Percentiles rank a stretch among this genome's conserved stretches.
phyloP scores from a whole-genome alignment of 2,113 vertebrate genomes.

The Poicephalus meyeri region DNA sequence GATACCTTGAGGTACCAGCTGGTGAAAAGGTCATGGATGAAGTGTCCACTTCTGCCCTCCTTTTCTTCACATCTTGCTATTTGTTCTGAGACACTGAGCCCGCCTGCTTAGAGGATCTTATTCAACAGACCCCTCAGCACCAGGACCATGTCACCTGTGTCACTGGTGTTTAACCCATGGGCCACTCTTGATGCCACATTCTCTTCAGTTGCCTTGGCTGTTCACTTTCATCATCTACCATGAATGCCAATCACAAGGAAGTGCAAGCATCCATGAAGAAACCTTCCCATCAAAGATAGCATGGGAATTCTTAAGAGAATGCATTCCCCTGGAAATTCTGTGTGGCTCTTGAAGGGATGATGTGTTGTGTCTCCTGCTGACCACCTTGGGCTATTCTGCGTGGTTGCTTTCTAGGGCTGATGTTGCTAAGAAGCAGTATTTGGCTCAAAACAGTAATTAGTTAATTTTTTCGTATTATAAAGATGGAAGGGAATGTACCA shows the following conservation, averaged over 20 bases:
- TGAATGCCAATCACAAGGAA: not conserved
- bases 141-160: not conserved
- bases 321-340: not conserved
- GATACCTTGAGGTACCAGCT: not conserved
- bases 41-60: rapidly evolving
- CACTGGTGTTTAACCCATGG: not conserved
- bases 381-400: not conserved
- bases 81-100: not conserved
- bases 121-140: not conserved
- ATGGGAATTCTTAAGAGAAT: not conserved
- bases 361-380: not conserved
- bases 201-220: not conserved
- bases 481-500: not conserved
- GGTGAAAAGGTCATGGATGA: not conserved
- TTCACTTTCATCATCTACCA: not conserved
- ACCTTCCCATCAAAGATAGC: not conserved
- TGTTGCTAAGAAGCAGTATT: not conserved
- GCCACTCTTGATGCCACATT: not conserved
- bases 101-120: not conserved
- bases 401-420: not conserved
- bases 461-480: not conserved
- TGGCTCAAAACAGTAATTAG: not conserved
- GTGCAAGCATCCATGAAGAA: not conserved
- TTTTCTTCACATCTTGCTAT: not conserved
- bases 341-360: not conserved